Percentiles rank a stretch among this genome's conserved stretches.
These are phyloP conservation scores for Pelodytes ibericus DNA, from an alignment of 2,797 vertebrate species.

Conservation along the genomic window DNA sequence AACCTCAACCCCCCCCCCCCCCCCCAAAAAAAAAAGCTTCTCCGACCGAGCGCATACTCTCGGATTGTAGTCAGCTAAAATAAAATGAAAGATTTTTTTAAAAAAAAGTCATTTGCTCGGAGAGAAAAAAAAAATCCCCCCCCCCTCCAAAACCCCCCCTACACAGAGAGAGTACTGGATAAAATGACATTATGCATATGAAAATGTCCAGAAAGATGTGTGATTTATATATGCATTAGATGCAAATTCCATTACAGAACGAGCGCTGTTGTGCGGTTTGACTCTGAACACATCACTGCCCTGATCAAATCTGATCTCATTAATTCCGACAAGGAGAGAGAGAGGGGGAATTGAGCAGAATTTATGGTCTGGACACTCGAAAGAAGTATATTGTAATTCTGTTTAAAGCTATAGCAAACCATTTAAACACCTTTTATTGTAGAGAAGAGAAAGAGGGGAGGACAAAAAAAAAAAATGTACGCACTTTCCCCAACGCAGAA, in stretches of 20 bases:
- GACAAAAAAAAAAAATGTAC: too few species aligned
- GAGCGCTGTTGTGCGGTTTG: slow-evolving; percentile 98
- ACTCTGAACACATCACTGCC: slow-evolving; percentile 99
- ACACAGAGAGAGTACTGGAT: slow-evolving; percentile 94
- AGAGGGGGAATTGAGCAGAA: slow-evolving; percentile 96
- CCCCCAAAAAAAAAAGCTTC: slow-evolving; percentile 77
- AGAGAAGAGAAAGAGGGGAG: slow-evolving; percentile 72
- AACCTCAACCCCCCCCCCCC: slow-evolving; percentile 84
- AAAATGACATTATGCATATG: slow-evolving; percentile 99
- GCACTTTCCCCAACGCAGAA: slow-evolving; percentile 62
- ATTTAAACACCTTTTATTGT: slow-evolving; percentile 85
- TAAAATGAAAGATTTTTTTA: slow-evolving; percentile 93
- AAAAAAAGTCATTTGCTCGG: slow-evolving; percentile 87
- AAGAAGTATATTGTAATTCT: slow-evolving; percentile 92
- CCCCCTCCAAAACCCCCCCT: slow-evolving; percentile 71
- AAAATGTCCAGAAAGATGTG: slow-evolving; percentile 99
- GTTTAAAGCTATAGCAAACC: slow-evolving; percentile 84
- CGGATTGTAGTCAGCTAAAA: slow-evolving; percentile 93
- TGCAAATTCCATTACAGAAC: slow-evolving; percentile 99
- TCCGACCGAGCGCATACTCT: slow-evolving; percentile 82
- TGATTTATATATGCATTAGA: slow-evolving; percentile 99
- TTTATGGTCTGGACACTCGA: slow-evolving; percentile 97
- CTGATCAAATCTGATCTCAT: slow-evolving; percentile 99
- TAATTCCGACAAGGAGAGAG: slow-evolving; percentile 99
- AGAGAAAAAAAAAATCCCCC: slow-evolving; percentile 68